Evolutionary conservation across 2,113 vertebrate genomes (phyloP).

Genomic region (Bubalus kerabau): DNA sequence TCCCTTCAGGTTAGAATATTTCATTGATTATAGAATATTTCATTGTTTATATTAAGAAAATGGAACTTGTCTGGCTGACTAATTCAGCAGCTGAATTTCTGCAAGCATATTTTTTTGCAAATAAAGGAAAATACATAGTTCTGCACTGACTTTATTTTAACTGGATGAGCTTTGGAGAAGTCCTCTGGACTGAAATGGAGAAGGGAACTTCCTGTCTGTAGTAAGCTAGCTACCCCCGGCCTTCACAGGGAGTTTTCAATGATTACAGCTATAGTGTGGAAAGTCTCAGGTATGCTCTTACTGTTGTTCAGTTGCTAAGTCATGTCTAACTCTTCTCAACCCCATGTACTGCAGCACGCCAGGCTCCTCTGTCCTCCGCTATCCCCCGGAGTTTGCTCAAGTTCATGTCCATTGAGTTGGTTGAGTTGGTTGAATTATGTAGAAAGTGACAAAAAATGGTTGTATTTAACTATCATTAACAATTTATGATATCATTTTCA

Average conservation of each 20-base stretch:
- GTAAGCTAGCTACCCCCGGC: background rate
- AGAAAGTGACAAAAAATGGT: background rate
- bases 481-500: background rate
- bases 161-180: background rate
- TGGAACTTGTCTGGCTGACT: background rate
- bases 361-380: background rate
- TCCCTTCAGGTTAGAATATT: background rate
- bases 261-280: background rate
- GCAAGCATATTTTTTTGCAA: background rate
- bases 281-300: background rate
- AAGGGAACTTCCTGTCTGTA: background rate
- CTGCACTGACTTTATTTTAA: background rate
- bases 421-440: background rate
- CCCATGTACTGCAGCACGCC: background rate
- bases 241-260: background rate
- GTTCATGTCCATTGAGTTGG: background rate
- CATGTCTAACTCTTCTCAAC: accelerated
- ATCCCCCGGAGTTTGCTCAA: background rate
- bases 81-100: background rate
- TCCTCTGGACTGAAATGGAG: background rate
- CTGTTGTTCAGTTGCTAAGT: background rate
- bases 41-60: background rate
- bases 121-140: background rate
- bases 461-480: background rate
- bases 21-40: background rate